Base-by-base conservation (phyloP, 2,797 vertebrate genomes). In the Linurgus olivaceus region DNA sequence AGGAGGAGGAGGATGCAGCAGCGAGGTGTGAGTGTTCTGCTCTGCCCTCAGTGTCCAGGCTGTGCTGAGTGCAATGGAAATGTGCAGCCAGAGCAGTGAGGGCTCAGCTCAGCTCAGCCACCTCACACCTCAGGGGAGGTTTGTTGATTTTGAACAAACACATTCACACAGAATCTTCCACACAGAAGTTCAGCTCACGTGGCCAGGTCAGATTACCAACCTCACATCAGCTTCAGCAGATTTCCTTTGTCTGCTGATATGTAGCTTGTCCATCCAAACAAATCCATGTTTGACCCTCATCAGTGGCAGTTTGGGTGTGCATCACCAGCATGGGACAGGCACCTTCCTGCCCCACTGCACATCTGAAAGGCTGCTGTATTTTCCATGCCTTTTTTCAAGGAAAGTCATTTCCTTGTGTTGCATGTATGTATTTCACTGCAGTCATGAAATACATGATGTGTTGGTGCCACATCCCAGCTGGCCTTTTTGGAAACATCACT, bases 81-180 rank as follows among this genome's bases (percentile, higher is more conserved):
- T 1, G 2, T 5, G 51, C 55, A 31, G 25, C 20, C 38, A 31
- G 44, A 62, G 75, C 9, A 0, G 18, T 0, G 13, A 21, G 37
- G 57, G 72, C 59, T 58, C 58, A 6, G 4, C 58, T 51, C 55
- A 17, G 29, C 28, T 77, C 83, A 85, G 78, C 63, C 68, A 40
- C 62, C 38, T 26, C 77, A 21, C 54, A 16, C 3, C 83, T 19
- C 50, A 6, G 5, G 33, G 40, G 8, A 20, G 26, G 11, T 9
- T 42, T 61, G 7, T 0, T 16, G 23, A 7, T 29, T 58, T 33
- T 23, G 17, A 54, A 33, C 47, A 38, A 33, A 48, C 25, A 18
- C 0, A 5, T 63, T 55, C 70, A 77, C 33, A 24, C 11, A 42
- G 14, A 52, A 23, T 21, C 52, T 52, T 65, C 78, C 57, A 47